Conservation (phyloP, 2,797 vertebrate genomes). For the Sparus aurata region DNA sequence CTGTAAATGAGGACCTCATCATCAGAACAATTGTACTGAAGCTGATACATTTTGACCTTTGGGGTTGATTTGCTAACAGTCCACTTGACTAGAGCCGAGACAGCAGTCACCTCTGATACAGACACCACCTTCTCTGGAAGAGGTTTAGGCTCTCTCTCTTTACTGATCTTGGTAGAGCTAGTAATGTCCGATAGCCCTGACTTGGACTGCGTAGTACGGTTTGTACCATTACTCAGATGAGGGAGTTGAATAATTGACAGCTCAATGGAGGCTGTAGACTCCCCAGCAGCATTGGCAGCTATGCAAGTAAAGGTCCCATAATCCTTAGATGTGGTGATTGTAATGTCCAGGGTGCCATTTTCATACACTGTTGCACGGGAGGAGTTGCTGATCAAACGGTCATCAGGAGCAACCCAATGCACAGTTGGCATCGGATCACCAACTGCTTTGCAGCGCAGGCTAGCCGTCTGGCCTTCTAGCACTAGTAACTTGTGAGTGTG, state of each 20-base stretch:
- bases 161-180: slow-evolving; percentile 93
- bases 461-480: slow-evolving; percentile 95
- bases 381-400: slow-evolving; percentile 95
- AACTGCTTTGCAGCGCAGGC: slow-evolving; percentile 96
- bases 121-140: slow-evolving; percentile 91
- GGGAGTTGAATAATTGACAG: slow-evolving; percentile 98
- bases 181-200: slow-evolving; percentile 98
- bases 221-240: slow-evolving; percentile 93
- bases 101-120: slow-evolving; percentile 95
- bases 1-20: slow-evolving; percentile 99
- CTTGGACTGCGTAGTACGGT: slow-evolving; percentile 90
- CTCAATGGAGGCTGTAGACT: slow-evolving; percentile 95
- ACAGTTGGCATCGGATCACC: slow-evolving; percentile 96
- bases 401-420: slow-evolving; percentile 97
- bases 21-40: slow-evolving; percentile 98
- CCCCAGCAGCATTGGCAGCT: slow-evolving; percentile 96
- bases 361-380: slow-evolving; percentile 93
- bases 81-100: slow-evolving; percentile 96
- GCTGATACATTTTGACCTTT: slow-evolving; percentile 98
- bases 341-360: slow-evolving; percentile 96
- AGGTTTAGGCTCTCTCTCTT: slow-evolving; percentile 90
- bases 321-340: slow-evolving; percentile 96
- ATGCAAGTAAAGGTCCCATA: slow-evolving; percentile 98
- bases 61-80: slow-evolving; percentile 94
- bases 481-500: slow-evolving; percentile 96